Base-by-base conservation (phyloP, 2,113 vertebrate species). In the Istiophorus platypterus region DNA sequence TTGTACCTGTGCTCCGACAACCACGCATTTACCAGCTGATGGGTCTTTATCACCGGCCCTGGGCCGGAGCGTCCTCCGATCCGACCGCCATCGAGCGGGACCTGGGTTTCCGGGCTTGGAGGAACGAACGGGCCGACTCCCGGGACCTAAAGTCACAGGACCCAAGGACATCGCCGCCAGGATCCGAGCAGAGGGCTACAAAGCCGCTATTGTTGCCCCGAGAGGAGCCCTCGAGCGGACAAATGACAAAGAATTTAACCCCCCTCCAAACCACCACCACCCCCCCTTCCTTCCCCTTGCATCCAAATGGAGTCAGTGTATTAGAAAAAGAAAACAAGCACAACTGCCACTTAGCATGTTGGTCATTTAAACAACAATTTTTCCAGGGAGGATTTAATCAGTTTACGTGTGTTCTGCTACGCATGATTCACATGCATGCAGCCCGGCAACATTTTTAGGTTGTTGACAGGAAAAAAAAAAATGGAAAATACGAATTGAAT, bases 111-210 rank as follows among this genome's bases (percentile, higher is more conserved):
- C n/a, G n/a, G 80, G 85, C 70, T 37, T 14, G 22, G 64, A 65
- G 75, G 41, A 80, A 20, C 17, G 24, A 75, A 59, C 75, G 31
- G 83, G 80, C 22, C 0, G 78, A 83, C 73, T 62, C 61, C 73
- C 45, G 20, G 54, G 72, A 84, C 78, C 68, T 75, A 85, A 88
- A 88, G 91, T 93, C 92, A 93, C 91, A 90, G 89, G 91, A 90
- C 85, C 31, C 78, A 76, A 77, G 78, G 88, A 88, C 85, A 47
- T 89, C 90, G 24, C 84, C 86, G 88, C 90, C 92, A 92, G 90
- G 87, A 86, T 90, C 84, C 74, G 84, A 15, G 65, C 79, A 52
- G 77, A n/a, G 34, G 64, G 45, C 72, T 11, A 91, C 89, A 93
- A 87, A 71, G 89, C 80, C 58, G 52, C 82, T 65, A 90, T 92